phyloP scores from a whole-genome alignment of 2,888 invertebrate species.

The Synergus itoensis region DNA sequence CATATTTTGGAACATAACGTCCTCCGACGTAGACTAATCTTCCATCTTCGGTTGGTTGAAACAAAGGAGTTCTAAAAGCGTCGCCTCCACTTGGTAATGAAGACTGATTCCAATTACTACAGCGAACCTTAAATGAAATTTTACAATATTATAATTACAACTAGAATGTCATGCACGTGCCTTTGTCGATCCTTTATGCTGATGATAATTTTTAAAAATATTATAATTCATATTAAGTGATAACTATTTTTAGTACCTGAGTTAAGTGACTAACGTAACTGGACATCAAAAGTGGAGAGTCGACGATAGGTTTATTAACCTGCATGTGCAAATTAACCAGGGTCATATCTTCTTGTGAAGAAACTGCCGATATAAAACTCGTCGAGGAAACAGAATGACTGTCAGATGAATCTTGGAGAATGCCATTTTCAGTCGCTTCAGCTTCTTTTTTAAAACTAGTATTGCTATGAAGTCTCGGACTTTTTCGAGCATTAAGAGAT shows the following conservation, averaged over 20 bases:
- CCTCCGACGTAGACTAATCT: conserved; percentile 88
- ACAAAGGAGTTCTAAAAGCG: conserved; percentile 89
- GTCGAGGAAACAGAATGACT: conserved; percentile 90
- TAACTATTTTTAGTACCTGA: conserved; percentile 80
- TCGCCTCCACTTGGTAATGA: conserved; percentile 86
- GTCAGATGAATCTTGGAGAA: conserved; percentile 83
- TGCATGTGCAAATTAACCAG: conserved; percentile 96
- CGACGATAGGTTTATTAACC: conserved; percentile 93
- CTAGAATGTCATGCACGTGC: no score
- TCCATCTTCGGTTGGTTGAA: conserved; percentile 87
- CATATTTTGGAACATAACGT: conserved; percentile 86
- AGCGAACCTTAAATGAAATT: conserved; percentile 77
- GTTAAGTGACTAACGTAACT: conserved; percentile 96
- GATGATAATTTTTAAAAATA: background rate
- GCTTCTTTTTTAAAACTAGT: conserved; percentile 54
- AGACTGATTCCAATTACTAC: conserved; percentile 88
- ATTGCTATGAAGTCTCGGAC: conserved; percentile 64
- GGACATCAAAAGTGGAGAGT: conserved; percentile 96
- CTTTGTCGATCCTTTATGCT: no score
- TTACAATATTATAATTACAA: conserved; percentile 12
- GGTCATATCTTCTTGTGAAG: conserved; percentile 95
- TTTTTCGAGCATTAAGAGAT: conserved; percentile 59
- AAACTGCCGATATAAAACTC: conserved; percentile 93
- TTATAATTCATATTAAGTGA: conserved; percentile 17
- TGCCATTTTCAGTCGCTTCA: conserved; percentile 66